Conservation (phyloP, 2,888 invertebrate genomes). For the Acronicta psi region DNA sequence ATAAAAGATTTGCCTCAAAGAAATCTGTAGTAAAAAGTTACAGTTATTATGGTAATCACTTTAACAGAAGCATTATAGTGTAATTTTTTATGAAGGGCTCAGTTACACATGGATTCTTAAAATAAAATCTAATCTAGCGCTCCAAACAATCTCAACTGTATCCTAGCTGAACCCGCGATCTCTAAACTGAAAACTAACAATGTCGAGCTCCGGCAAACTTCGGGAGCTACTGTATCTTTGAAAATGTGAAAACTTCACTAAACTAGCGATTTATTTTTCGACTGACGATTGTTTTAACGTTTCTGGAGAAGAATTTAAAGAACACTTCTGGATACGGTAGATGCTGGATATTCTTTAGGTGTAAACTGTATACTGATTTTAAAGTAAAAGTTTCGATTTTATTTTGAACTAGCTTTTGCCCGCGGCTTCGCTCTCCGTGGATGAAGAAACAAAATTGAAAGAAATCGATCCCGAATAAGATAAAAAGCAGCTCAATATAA, state of each 20-base stretch:
- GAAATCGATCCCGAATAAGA: no score
- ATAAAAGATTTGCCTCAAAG: no score
- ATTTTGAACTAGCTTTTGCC: no score
- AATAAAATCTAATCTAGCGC: constrained; percentile 11
- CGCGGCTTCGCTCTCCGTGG: no score
- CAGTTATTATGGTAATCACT: no score
- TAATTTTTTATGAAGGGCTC: no score
- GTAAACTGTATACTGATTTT: constrained; percentile 4
- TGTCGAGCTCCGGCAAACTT: constrained; percentile 49
- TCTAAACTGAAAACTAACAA: constrained; percentile 64
- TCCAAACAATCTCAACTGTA: constrained; percentile 51
- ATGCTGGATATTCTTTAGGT: no score
- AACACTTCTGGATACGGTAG: constrained; percentile 17
- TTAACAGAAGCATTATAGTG: no score
- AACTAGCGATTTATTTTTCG: constrained; percentile 58
- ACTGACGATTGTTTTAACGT: constrained; percentile 54
- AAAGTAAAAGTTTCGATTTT: constrained; percentile 11
- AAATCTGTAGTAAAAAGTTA: no score
- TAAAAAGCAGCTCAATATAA: no score
- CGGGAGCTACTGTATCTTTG: constrained; percentile 52
- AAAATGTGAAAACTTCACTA: constrained; percentile 64
- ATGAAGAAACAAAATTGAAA: no score
- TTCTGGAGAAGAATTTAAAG: constrained; percentile 24
- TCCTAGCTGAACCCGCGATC: constrained; percentile 59
- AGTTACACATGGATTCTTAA: not conserved